Evolutionary conservation across 2,888 invertebrate genomes (phyloP), one percentile per base, ranked within the genome.

Genomic region (Xanthorhoe designata): DNA sequence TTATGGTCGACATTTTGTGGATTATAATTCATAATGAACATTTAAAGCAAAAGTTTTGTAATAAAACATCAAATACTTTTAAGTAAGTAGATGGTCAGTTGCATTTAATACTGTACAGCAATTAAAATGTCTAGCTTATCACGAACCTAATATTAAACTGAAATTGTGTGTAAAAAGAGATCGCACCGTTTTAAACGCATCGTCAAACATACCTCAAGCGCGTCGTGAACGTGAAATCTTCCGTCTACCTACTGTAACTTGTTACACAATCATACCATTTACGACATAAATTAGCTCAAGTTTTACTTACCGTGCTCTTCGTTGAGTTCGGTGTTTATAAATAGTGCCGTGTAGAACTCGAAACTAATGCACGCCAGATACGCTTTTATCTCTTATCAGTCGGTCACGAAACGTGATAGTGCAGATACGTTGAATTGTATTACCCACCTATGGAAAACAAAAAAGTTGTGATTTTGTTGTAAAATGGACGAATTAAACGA

Each of bases 401-500:
- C 64, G 68, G 66, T 64, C 73, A 73, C 73, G 75, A 66, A 67
- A 66, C 49, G 67, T 75, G 82, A 81, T 82, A 81, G 71, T 72
- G 73, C 51, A 72, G 68, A 74, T 75, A 77, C 68, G 66, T 56
- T 59, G 42, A 56, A 72, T 68, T 65, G 69, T 67, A 47, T 61
- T 66, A 66, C 47, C 52, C 67, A 69, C 61, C 61, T 47, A 13
- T 52, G 66, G 45, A 67, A 69, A n/a, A n/a, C n/a, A n/a, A n/a
- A 47, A 70, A 71, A 64, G 56, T 6, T 64, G 59, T 63, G 32
- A 42, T 64, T 69, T 49, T 64, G 58, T 58, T 58, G 1, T 24
- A 82, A 80, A 73, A 88, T 88, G 88, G 78, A 83, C 71, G 84
- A 85, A 61, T 74, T 74, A 61, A 79, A 80, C 69, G 81, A 87